Evolutionary conservation across 30 jellyfish, hydroid and myxozoan species (phyloP), one percentile per base, ranked within the genome.

Genomic region (Turritopsis dohrnii): DNA sequence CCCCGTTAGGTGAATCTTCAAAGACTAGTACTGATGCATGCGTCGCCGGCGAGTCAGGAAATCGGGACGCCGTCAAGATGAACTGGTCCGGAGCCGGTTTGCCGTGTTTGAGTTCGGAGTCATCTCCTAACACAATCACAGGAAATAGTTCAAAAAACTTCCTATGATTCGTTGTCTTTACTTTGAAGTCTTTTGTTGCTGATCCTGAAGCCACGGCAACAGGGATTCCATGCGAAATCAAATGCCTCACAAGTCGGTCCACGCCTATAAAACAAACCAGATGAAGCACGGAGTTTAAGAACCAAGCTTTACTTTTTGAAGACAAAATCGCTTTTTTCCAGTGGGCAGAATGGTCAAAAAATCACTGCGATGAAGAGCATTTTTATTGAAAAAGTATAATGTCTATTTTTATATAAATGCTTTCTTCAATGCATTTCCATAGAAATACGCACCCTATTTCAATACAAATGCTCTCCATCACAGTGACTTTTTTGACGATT

Each of bases 1-100:
- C 97, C 1, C 97, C 97, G 83, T 91, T 91, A n/a, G 97, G 96
- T 1, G 97, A 87, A 85, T 91, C 97, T 71, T 91, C 97, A 87
- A 91, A 91, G 25, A 91, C 97, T 53, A 91, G 74, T 18, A 88
- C 90, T 7, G 77, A 60, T 19, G 26, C 79, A 13, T 41, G 60
- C 7, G 95, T 90, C 3, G 29, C 80, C 1, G 96, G 96, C 17
- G 75, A 16, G 65, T 84, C 89, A 24, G 77, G 66, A 69, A 91
- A 91, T 74, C 83, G 79, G 71, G 76, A 72, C 8, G 96, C 91
- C 18, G 97, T 91, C 23, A 85, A 89, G 17, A 88, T 71, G 81
- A 91, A 91, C 13, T 87, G 96, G 52, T 91, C 97, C 16, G 97
- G 97, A 30, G 75, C 65, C 8, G 97, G 97, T 76, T 91, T 91